Base-by-base conservation (phyloP, 1,140 invertebrate species). In the Lepidurus apus region DNA sequence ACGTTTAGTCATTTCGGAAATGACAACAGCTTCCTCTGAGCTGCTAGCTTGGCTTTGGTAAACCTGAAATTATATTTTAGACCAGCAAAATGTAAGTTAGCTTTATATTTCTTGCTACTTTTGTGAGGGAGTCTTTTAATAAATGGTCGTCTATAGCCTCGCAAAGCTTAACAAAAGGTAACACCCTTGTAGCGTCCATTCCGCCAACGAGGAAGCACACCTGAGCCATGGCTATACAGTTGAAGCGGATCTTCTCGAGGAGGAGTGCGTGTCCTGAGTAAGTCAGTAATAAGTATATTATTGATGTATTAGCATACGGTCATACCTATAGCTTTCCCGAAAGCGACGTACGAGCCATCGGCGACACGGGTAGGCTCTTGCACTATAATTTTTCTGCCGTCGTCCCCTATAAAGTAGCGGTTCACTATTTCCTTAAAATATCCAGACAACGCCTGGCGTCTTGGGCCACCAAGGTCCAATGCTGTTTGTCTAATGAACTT, bases 1-100 rank as follows among this genome's bases (percentile, higher is more conserved):
- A 47, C 45, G 45, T 47, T 47, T 47, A 47, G 45, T 47, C 45
- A 47, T 47, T 47, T 47, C 45, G 45, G 45, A 47, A 47, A 47
- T 47, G 17, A 47, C 5, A 11, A 47, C 4, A 47, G 45, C 45
- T 47, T 47, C 45, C 45, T 47, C 45, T 47, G 45, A 47, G 17
- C 45, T 47, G 45, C 9, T 47, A 47, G 45, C 45, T 47, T 47
- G 45, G 45, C 45, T 4, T 17, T 47, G 9, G 45, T 47, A 47
- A 10, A 6, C 45, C 45, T 47, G 45, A 11, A 47, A 47, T 11
- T 34, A 34, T 34, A 47, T 47, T 47, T 47, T 47, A 47, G 45
- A 47, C 45, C 3, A 6, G 45, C 9, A 47, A 47, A 47, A 10
- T 4, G 45, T 47, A 47, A 47, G 45, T 47, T 47, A 47, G 45